Evolutionary conservation across 2,888 invertebrate genomes (phyloP).

Genomic region (Metallyticus violacea): DNA sequence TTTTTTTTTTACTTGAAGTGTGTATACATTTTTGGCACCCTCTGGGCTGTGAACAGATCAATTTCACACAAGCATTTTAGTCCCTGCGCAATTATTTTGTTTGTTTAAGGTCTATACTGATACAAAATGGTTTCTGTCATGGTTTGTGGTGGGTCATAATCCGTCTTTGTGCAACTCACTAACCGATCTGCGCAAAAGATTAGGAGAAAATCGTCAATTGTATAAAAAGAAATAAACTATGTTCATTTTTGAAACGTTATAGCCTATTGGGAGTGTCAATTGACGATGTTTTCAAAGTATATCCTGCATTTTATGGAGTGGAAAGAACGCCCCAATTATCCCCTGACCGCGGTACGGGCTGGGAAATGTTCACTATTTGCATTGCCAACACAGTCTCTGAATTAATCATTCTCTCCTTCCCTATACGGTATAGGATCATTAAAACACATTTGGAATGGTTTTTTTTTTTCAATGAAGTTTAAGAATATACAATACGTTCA

Average conservation of each 20-base stretch:
- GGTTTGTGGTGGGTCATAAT: no score
- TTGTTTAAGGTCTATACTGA: no score
- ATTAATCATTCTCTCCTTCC: background rate
- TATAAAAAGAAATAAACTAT: background rate
- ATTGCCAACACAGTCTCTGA: background rate
- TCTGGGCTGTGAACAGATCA: no score
- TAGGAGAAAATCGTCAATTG: background rate
- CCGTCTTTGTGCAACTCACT: no score
- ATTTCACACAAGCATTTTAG: no score
- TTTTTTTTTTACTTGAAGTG: no score
- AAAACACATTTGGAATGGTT: background rate
- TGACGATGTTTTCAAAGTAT: no score
- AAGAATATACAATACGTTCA: background rate
- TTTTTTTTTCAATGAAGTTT: background rate
- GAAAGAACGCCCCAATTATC: background rate
- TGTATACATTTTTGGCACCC: no score
- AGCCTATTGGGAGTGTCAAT: background rate
- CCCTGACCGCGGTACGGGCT: background rate
- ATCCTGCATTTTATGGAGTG: background rate
- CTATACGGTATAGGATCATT: background rate
- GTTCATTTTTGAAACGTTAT: background rate
- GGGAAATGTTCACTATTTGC: background rate
- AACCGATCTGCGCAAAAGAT: background rate
- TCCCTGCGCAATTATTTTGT: no score
- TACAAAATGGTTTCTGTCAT: no score